Percentiles rank a stretch among this genome's conserved stretches.
Conservation (phyloP, 2,113 vertebrate genomes). For the Zeus faber region DNA sequence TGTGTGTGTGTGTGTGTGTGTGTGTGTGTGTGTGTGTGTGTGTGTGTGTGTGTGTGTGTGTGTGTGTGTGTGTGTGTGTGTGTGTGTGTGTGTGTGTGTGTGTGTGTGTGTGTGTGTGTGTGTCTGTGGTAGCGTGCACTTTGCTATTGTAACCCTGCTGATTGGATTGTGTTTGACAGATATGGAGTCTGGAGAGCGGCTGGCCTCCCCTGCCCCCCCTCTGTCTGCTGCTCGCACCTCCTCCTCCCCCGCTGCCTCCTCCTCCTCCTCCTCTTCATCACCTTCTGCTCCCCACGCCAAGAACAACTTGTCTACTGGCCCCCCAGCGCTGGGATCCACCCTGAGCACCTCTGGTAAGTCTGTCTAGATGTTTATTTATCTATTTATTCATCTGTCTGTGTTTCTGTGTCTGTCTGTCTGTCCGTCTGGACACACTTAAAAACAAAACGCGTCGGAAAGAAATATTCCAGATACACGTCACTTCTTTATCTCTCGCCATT, state of each 20-base stretch:
- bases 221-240: slow-evolving; percentile 83
- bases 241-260: slow-evolving; percentile 69
- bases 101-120: slow-evolving; percentile 32
- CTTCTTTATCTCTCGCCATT: too few relatives aligned
- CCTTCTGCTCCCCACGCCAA: slow-evolving; percentile 79
- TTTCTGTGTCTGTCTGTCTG: neutral
- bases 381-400: neutral
- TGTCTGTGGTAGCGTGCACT: neutral
- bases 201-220: slow-evolving; percentile 83
- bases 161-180: slow-evolving; percentile 79
- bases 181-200: slow-evolving; percentile 98
- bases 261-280: slow-evolving; percentile 72
- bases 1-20: slow-evolving; percentile 3
- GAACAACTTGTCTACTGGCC: slow-evolving; percentile 84
- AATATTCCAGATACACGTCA: too few relatives aligned
- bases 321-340: slow-evolving; percentile 81
- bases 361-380: neutral
- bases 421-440: too few relatives aligned
- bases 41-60: slow-evolving; percentile 21
- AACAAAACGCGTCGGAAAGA: too few relatives aligned
- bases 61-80: slow-evolving; percentile 20
- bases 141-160: slow-evolving; percentile 34
- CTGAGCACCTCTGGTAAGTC: slow-evolving; percentile 87
- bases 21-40: slow-evolving; percentile 13
- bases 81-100: slow-evolving; percentile 12